phyloP scores from a whole-genome alignment of 2,113 vertebrate species.

The Mesocricetus auratus region DNA sequence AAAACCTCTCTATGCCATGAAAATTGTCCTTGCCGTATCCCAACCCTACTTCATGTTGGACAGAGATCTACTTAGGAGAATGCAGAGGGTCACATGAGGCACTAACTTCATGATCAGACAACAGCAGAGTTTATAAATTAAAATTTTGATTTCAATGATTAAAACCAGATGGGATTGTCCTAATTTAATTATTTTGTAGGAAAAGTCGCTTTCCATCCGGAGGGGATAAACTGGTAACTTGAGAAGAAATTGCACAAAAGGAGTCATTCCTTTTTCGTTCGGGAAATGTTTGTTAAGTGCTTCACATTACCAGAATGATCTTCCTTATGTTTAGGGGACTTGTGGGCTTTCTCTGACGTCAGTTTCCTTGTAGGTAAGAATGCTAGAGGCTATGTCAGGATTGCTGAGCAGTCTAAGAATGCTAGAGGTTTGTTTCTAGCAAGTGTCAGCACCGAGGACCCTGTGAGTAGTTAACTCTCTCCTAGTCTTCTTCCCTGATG shows the following conservation, averaged over 20 bases:
- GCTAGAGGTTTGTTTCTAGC: neutral
- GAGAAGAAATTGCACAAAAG: neutral
- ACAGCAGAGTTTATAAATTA: conserved; percentile 22
- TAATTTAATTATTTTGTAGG: conserved; percentile 40
- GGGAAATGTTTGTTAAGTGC: neutral
- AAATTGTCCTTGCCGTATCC: neutral
- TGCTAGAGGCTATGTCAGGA: too few species aligned
- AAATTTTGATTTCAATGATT: neutral
- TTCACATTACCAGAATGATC: conserved; percentile 24
- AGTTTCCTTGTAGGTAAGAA: conserved; percentile 33
- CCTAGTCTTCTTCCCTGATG: neutral
- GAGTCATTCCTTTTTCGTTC: neutral
- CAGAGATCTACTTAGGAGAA: neutral
- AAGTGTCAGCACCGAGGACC: neutral
- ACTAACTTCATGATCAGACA: neutral
- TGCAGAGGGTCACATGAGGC: neutral
- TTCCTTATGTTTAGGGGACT: neutral
- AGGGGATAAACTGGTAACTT: conserved; percentile 41
- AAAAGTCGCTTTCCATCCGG: conserved; percentile 11
- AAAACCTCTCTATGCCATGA: neutral
- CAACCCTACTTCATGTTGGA: neutral
- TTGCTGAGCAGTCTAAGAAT: too few species aligned
- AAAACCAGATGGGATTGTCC: conserved; percentile 30
- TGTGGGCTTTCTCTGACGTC: neutral
- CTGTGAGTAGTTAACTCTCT: neutral